These are phyloP conservation scores for Epizoanthus stellaris DNA, from an alignment of 92 coral and sea anemone genomes.

Conservation along the genomic window DNA sequence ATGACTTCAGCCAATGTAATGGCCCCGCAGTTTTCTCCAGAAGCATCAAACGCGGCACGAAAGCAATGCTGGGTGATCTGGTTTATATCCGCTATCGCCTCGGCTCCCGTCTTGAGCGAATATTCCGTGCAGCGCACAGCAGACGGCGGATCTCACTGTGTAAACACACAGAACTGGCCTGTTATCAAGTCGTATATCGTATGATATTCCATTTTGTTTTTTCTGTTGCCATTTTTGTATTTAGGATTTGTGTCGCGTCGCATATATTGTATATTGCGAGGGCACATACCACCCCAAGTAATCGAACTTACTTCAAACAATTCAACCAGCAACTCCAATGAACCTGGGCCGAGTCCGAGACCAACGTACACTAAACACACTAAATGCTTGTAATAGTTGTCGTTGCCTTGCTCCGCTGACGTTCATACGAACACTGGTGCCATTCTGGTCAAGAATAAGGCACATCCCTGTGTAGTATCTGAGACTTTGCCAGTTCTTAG, in stretches of 20 bases:
- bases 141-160: too few relatives aligned
- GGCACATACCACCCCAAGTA: background rate
- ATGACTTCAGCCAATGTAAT: too few relatives aligned
- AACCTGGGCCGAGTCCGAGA: background rate
- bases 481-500: background rate
- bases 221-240: slow-evolving; percentile 1
- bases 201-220: background rate
- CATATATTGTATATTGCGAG: background rate
- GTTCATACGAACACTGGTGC: background rate
- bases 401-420: background rate
- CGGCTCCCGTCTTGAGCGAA: too few relatives aligned
- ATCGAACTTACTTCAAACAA: background rate
- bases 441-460: background rate
- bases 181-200: background rate
- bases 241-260: background rate
- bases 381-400: background rate
- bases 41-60: too few relatives aligned
- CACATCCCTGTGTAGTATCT: background rate
- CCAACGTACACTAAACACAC: background rate
- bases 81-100: too few relatives aligned
- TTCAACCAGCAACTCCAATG: background rate
- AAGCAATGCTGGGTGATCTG: too few relatives aligned
- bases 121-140: too few relatives aligned
- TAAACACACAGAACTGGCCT: slow-evolving; percentile 3
- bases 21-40: too few relatives aligned